These are phyloP conservation scores for Pardalotus punctatus DNA, from an alignment of 2,113 vertebrate genomes.

Conservation along the genomic window DNA sequence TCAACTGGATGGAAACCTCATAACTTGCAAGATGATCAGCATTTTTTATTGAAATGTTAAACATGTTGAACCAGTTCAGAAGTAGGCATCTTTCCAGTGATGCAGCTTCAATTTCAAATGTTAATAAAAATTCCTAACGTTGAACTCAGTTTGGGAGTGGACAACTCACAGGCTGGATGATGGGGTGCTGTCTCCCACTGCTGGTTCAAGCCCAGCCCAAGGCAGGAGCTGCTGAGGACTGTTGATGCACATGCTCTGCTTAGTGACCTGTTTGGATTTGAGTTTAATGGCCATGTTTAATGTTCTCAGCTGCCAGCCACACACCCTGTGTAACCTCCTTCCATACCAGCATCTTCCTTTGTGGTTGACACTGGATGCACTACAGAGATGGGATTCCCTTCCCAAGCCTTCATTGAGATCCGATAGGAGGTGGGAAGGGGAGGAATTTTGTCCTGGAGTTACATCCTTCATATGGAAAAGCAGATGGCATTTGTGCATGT, in stretches of 20 bases:
- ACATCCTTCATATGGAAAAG: background rate
- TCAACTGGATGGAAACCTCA: background rate
- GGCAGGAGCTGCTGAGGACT: conserved; percentile 3
- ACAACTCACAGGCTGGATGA: background rate
- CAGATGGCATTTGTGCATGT: background rate
- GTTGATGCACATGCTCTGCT: background rate
- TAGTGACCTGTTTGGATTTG: background rate
- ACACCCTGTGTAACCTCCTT: background rate
- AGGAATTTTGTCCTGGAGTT: background rate
- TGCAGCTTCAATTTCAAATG: conserved; percentile 39
- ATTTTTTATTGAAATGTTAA: conserved; percentile 23
- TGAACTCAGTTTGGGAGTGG: conserved; percentile 11
- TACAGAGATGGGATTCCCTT: background rate
- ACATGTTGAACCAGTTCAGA: conserved; percentile 67
- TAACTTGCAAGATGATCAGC: conserved; percentile 2
- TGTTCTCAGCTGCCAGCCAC: background rate
- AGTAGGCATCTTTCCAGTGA: conserved; percentile 54
- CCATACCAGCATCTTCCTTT: background rate
- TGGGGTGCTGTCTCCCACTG: background rate
- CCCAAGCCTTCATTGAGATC: background rate
- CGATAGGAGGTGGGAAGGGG: background rate
- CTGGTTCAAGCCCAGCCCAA: background rate
- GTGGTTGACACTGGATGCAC: background rate
- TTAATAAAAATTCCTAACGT: conserved; percentile 59
- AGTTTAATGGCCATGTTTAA: background rate